Evolutionary conservation across 1,140 invertebrate species (phyloP).

Genomic region (Heliconius melpomene): DNA sequence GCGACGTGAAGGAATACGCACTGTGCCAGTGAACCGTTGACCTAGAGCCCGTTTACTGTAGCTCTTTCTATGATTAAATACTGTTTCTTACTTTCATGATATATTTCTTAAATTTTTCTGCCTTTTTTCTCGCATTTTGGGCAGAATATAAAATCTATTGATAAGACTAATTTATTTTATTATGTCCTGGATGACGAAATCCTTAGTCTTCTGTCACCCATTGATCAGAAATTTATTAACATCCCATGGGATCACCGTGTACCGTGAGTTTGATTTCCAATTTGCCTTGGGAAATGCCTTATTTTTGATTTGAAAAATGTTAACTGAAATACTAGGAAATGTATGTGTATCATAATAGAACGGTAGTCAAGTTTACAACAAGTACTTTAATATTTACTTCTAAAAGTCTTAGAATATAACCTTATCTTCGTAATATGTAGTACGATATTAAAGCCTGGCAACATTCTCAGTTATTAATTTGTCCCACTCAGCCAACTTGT

Average conservation of each 20-base stretch:
- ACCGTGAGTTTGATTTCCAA: too few relatives aligned
- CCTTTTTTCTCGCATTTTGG: neutral
- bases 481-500: slow-evolving; percentile 1
- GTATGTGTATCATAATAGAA: neutral
- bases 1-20: slow-evolving; percentile 26
- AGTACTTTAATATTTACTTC: neutral
- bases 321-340: neutral
- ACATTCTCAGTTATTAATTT: slow-evolving; percentile 13
- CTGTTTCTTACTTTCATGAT: neutral
- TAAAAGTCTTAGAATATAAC: neutral
- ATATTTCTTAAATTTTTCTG: neutral
- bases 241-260: too few relatives aligned
- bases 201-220: too few relatives aligned
- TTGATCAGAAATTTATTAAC: too few relatives aligned
- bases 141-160: too few relatives aligned
- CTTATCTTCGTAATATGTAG: neutral
- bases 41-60: slow-evolving; percentile 20
- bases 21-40: slow-evolving; percentile 44
- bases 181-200: too few relatives aligned
- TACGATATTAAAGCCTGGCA: neutral
- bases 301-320: neutral
- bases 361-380: neutral
- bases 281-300: too few relatives aligned
- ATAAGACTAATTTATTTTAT: too few relatives aligned
- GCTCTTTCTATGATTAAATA: neutral